Conservation (phyloP, 2,888 invertebrate species). For the Pristionchus entomophagus region DNA sequence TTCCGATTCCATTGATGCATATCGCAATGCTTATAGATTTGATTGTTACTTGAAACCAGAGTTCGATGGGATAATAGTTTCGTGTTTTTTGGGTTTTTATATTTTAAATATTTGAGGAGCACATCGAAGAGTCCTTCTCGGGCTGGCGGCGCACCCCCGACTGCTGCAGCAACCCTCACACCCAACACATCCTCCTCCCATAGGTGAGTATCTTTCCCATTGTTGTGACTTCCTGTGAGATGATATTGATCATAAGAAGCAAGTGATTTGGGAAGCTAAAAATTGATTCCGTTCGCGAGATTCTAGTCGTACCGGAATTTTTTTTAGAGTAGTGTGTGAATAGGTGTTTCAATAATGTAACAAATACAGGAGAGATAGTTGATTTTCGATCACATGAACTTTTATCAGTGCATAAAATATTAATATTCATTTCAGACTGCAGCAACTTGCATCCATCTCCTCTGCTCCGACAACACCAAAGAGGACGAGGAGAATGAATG, state of each 20-base stretch:
- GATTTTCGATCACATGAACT: too few relatives aligned
- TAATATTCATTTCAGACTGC: constrained; percentile 52
- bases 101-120: constrained; percentile 44
- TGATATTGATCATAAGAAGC: too few relatives aligned
- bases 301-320: too few relatives aligned
- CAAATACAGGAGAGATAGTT: background rate
- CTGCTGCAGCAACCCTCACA: background rate
- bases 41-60: background rate
- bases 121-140: constrained; percentile 56
- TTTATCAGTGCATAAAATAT: too few relatives aligned
- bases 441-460: constrained; percentile 59
- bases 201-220: background rate
- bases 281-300: too few relatives aligned
- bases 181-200: constrained; percentile 35
- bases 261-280: too few relatives aligned
- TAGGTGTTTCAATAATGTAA: background rate
- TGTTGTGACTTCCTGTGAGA: too few relatives aligned
- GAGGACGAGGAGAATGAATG: constrained; percentile 50
- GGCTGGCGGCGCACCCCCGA: background rate
- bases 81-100: background rate
- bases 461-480: constrained; percentile 55
- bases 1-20: background rate
- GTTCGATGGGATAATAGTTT: background rate
- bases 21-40: too few relatives aligned
- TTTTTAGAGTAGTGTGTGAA: too few relatives aligned